phyloP scores from a whole-genome alignment of 2,888 invertebrate species.

The Netelia melanura region DNA sequence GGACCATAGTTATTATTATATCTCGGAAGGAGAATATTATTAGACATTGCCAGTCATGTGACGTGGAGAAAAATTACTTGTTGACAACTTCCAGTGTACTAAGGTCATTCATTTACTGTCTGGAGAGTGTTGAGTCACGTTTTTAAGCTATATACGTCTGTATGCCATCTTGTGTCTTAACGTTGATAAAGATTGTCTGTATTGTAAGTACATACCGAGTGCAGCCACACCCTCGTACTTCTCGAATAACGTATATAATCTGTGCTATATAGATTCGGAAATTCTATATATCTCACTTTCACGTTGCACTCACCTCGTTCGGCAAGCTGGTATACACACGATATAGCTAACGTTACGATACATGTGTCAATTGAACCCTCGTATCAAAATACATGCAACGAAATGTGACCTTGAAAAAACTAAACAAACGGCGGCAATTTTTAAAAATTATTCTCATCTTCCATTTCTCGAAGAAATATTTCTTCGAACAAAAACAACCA shows the following conservation, averaged over 20 bases:
- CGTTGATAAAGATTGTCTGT: constrained; percentile 51
- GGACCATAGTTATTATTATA: background rate
- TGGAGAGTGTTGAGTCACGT: constrained; percentile 58
- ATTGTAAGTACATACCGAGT: constrained; percentile 1
- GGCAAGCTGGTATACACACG: constrained; percentile 29
- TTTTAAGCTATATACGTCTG: constrained; percentile 8
- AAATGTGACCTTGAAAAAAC: constrained; percentile 52
- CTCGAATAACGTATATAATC: constrained; percentile 59
- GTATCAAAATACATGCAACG: constrained; percentile 38
- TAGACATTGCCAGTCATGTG: constrained; percentile 6
- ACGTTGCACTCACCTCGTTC: constrained; percentile 52
- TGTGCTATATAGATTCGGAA: constrained; percentile 47
- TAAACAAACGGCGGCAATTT: constrained; percentile 29
- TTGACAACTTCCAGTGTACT: constrained; percentile 1
- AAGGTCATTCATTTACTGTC: constrained; percentile 46
- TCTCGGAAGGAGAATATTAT: background rate
- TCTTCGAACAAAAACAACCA: background rate
- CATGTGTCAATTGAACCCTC: constrained; percentile 14
- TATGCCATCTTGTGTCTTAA: background rate
- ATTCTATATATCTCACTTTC: constrained; percentile 42
- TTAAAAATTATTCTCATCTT: constrained; percentile 1
- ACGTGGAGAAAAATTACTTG: background rate
- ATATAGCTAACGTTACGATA: constrained; percentile 3
- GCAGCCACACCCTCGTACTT: constrained; percentile 65
- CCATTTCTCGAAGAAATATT: background rate